These are phyloP conservation scores for Cotesia typhae DNA, from an alignment of 1,140 invertebrate genomes.

Conservation along the genomic window DNA sequence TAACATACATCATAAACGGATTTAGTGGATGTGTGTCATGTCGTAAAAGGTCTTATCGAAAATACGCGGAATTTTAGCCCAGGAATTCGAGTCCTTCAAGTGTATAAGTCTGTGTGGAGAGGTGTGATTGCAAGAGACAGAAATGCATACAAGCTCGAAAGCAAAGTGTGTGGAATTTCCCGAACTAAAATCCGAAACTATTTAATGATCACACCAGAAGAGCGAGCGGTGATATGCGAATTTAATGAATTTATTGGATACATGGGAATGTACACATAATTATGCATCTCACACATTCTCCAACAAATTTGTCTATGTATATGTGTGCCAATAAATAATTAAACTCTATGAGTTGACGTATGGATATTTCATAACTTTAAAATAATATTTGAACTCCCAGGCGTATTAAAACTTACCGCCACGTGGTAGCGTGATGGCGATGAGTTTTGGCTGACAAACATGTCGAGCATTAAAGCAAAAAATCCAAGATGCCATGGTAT, in stretches of 20 bases:
- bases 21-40: not conserved
- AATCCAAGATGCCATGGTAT: not conserved
- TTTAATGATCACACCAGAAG: not conserved
- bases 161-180: not conserved
- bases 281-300: not conserved
- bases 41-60: slow-evolving; percentile 25
- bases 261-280: slow-evolving; percentile 7
- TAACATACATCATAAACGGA: not conserved
- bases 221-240: not conserved
- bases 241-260: slow-evolving; percentile 20
- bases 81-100: not conserved
- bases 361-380: not conserved
- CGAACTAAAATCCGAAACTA: not conserved
- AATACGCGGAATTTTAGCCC: not conserved
- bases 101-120: not conserved
- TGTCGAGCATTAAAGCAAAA: slow-evolving; percentile 21
- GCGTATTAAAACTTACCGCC: not conserved
- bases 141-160: slow-evolving; percentile 15
- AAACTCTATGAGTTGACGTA: not conserved
- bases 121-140: too few relatives aligned
- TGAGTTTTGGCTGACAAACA: slow-evolving; percentile 6
- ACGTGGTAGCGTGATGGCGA: not conserved
- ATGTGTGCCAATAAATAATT: too few relatives aligned
- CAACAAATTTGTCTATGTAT: too few relatives aligned
- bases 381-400: not conserved